Base-by-base conservation (phyloP, 2,113 vertebrate species). In the Tympanuchus pallidicinctus region DNA sequence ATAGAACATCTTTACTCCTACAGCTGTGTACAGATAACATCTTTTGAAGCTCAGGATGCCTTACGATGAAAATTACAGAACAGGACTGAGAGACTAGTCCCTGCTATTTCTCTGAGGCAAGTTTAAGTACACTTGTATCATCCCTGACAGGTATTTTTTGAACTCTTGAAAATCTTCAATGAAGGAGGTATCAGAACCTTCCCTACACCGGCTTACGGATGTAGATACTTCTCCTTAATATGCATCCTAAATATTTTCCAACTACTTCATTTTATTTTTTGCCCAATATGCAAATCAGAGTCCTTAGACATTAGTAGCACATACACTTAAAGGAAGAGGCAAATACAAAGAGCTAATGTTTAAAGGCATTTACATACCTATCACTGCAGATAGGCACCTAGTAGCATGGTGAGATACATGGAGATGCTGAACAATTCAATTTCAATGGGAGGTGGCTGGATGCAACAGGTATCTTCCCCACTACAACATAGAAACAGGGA, bases 111-210 rank as follows among this genome's bases (percentile, higher is more conserved):
- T 90, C 81, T 45, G 70, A 93, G 92, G 77, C 83, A 86, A 32
- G 70, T 78, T 91, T 86, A 95, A 94, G 83, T 88, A 92, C 86
- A 89, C 54, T 94, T 93, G 2, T 11, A 52, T 67, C 70, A 90
- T 73, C 83, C 80, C 83, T 84, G 72, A 89, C 77, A 76, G 70
- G 24, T 82, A 32, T 60, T 66, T 78, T 52, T 27, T 43, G 10
- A 83, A 30, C 48, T 87, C 71, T 86, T 73, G 11, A 75, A 90
- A 86, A 59, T 40, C 6, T 54, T 17, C 45, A 75, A 11, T 4
- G 61, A 74, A 74, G 56, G 48, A 28, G 14, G 57, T 72, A 63
- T 70, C 77, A 79, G 65, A 81, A 40, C 36, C 21, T 69, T 76
- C 30, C 38, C 61, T n/a, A 21, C 32, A 27, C 57, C 77, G 69